Evolutionary conservation across 2,113 vertebrate species (phyloP), one percentile per base, ranked within the genome.

Genomic region (Rhynchomys soricoides): DNA sequence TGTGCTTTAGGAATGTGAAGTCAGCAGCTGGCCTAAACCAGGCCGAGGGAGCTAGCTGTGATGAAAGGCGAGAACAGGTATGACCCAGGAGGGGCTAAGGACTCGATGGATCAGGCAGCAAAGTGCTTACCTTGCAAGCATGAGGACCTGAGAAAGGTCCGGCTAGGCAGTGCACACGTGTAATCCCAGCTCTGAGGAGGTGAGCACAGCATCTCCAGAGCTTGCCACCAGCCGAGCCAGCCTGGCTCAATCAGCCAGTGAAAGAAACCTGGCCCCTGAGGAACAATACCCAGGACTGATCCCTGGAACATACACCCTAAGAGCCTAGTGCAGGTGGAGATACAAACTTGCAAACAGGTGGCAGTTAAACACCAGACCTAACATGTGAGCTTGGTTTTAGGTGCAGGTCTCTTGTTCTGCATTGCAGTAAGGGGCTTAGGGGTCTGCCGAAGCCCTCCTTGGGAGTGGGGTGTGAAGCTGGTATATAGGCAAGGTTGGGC

Each of bases 391-490:
- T 89, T 74, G 55, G 22, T 31, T 48, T 86, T 48, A 1, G 10
- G n/a, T 29, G 24, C 37, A 29, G 68, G 24, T 70, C n/a, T 50
- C n/a, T 16, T 59, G 66, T 31, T 68, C 85, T n/a, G 66, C 6
- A 0, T 62, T 94, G 95, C 34, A 2, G 0, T 90, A 83, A 90
- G 97, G 57, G 21, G 71, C 95, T 93, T 90, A 92, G 16, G 2
- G 15, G 55, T 11, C 50, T 31, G 71, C 8, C 0, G 3, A 2
- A 29, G 87, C 22, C 50, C 86, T 86, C 7, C 0, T 3, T 7
- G 34, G 2, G 48, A 10, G 3, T 40, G 34, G 48, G 5, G 0
- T 0, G 68, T 34, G 34, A 55, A 3, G 0, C 0, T 1, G 40
- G 4, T 12, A 37, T 26, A 26, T 16, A 62, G 24, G 43, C n/a